Conservation (phyloP, 2,113 vertebrate genomes). For the Mormyrus lacerda region DNA sequence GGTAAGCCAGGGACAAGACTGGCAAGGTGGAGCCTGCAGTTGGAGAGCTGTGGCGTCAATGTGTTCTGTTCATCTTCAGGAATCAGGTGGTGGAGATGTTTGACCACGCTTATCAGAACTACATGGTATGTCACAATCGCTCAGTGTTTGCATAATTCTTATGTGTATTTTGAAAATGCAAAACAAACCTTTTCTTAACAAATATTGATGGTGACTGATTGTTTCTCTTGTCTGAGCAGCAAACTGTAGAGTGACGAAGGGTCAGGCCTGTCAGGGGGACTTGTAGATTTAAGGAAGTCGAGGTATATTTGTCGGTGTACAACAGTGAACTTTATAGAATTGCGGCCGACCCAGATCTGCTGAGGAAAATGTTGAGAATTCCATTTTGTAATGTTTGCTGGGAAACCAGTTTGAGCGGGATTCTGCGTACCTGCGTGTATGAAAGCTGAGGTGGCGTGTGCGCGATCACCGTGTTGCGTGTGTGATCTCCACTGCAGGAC, state of each 20-base stretch:
- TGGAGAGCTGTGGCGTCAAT: not conserved
- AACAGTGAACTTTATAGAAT: not conserved
- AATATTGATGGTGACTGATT: not conserved
- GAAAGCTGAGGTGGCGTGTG: not conserved
- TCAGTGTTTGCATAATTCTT: not conserved
- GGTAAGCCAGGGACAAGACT: slow-evolving; percentile 39
- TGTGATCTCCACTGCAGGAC: slow-evolving; percentile 63
- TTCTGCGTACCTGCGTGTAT: not conserved
- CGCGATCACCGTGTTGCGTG: not conserved
- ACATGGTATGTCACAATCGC: slow-evolving; percentile 76
- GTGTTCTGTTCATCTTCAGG: slow-evolving; percentile 49
- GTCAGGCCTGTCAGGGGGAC: not conserved
- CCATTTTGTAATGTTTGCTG: not conserved
- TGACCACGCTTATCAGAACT: slow-evolving; percentile 96
- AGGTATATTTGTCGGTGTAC: not conserved
- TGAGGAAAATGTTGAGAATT: not conserved
- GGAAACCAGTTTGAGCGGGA: not conserved
- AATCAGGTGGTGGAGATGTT: slow-evolving; percentile 99
- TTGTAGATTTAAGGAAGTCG: not conserved
- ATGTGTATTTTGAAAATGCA: not conserved
- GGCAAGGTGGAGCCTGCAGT: not conserved
- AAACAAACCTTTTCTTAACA: not conserved
- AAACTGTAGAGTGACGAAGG: not conserved
- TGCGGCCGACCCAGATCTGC: not conserved
- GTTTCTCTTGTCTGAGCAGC: not conserved